Evolutionary conservation across 2,113 vertebrate genomes (phyloP), one percentile per base, ranked within the genome.

Genomic region (Odontophorus gujanensis): DNA sequence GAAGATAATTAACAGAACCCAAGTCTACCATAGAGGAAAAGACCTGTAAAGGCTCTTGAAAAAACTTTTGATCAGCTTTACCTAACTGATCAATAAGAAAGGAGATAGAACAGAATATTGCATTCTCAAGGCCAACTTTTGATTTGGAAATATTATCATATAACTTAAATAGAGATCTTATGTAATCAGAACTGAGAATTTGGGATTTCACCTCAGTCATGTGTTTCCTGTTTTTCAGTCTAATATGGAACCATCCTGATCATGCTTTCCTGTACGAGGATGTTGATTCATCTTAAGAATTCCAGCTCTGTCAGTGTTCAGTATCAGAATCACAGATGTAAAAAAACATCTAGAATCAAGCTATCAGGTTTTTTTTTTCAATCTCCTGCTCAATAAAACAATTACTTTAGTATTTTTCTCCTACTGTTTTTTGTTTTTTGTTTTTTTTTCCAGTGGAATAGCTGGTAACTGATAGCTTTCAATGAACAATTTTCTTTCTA

Each of bases 61-160:
- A 42, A 42, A 67, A 42, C 25, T 65, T 28, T 53, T 15, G 50
- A 5, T 51, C 50, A 51, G 8, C 22, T 57, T 73, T 26, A 63
- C 36, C n/a, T 72, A 48, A 32, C 5, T 47, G 21, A 80, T 22
- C 7, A 67, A 2, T 67, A 26, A 67, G 91, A 87, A 51, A 91
- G n/a, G 14, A 1, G 2, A 0, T 45, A 28, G 21, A 5, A 13
- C 5, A 61, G 9, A 72, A 61, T 61, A 22, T 11, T 43, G 6
- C 59, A 18, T 51, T 67, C 38, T 80, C 62, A 38, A 78, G 83
- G 12, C 3, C 28, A 71, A 45, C 51, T 18, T 84, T 74, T 55
- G 10, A 32, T 67, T 75, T 50, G 57, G 36, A 79, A n/a, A 5
- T 81, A 74, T 78, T 2, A 2, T 12, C 30, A 73, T 28, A 26